Evolutionary conservation across 1,140 invertebrate genomes (phyloP), one percentile per base, ranked within the genome.

Genomic region (Drosophila pseudoobscura): DNA sequence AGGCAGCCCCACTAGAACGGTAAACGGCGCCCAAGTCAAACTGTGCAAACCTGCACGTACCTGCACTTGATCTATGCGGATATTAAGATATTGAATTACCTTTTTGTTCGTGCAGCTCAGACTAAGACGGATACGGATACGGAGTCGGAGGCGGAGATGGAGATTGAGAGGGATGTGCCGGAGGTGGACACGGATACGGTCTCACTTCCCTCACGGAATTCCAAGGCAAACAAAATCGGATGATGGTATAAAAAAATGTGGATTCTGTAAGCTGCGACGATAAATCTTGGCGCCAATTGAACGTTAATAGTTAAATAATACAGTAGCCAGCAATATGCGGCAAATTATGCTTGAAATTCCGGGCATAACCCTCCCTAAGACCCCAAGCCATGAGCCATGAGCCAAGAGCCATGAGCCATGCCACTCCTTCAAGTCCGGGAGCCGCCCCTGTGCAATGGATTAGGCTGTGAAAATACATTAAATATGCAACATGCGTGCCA

Each of bases 21-120:
- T 87, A 84, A 84, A 80, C 82, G 82, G 80, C 82, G 82, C 83
- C 82, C 78, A 39, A 87, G 82, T 87, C 82, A 87, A 87, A 75
- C 82, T 87, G 82, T 63, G 78, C 82, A 78, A 87, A 87, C 82
- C 82, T 87, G 83, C 82, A 87, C 82, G 82, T 87, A 87, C 82
- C 83, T 87, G 82, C 82, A 87, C 82, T 87, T 87, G 82, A 87
- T 87, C 82, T 87, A 87, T 87, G 82, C 83, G 82, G 82, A 87
- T 87, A 87, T 87, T 87, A 88, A 87, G 82, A 87, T 87, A 87
- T 87, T 87, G 83, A 87, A 87, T 87, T 87, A 87, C 82, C 83
- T 87, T 85, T 77, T 87, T 80, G 62, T 85, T 80, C 76, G 75
- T 84, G 80, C 66, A 76, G 60, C 73, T 68, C 72, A 79, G 80